Base-by-base conservation (phyloP, 2,888 invertebrate genomes). In the Cephus spinipes region DNA sequence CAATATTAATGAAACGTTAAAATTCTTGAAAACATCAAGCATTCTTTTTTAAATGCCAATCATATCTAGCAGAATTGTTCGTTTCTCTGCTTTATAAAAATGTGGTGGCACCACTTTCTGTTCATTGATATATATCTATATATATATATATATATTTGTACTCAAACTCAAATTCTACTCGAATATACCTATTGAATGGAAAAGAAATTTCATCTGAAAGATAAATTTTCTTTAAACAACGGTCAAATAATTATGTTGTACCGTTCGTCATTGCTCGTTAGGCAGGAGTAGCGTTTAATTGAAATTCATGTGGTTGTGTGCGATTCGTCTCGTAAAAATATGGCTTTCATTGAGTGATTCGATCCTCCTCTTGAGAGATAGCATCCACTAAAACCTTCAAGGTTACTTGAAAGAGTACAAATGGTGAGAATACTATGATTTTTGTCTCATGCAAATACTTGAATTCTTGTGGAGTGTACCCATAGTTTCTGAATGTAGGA, bases 141-240 rank as follows among this genome's bases (percentile, higher is more conserved):
- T 35, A 36, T 3, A 3, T 36, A 9, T 33, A 36, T 1, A 4
- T 55, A 40, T 15, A 55, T 55, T 55, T 55, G 23, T 55, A 55
- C 40, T 55, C 40, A 55, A 40, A 23, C 40, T 55, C 23, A 23
- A 55, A 55, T 55, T 55, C 40, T 55, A 9, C 40, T 55, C 23
- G 2, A 55, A 55, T 23, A 15, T 2, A n/a, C n/a, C n/a, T n/a
- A 55, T 23, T 23, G 23, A 55, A 55, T 55, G 40, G 23, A 15
- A 99, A 93, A 4, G 98, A 96, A 85, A 99, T 98, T 90, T 97
- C 98, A 93, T 99, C 96, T 1, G 99, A 99, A 83, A 74, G 31
- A n/a, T 74, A 30, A 3, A 15, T 34, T 11, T n/a, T 74, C 12
- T 74, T 74, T 15, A n/a, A 74, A 23, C 30, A 40, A 40, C 40